Conservation (phyloP, 1,140 invertebrate genomes). For the Agraylea sexmaculata region DNA sequence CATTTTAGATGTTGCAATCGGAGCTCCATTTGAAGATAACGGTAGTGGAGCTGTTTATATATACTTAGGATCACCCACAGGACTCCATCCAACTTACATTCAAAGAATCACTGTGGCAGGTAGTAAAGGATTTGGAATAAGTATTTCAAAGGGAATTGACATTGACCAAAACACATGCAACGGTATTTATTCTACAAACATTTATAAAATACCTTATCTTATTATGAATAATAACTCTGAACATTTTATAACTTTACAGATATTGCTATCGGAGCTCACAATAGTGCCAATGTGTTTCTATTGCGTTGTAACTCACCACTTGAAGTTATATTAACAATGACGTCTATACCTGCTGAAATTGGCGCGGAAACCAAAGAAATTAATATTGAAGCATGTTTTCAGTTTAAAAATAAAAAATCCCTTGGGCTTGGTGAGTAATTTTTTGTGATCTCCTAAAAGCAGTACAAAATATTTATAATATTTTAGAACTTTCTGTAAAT, state of each 20-base stretch:
- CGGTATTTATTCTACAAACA: constrained; percentile 27
- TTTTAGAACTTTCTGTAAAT: constrained; percentile 3
- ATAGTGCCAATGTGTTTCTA: constrained; percentile 42
- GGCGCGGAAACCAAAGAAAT: constrained; percentile 30
- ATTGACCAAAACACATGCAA: constrained; percentile 51
- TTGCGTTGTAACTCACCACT: constrained; percentile 46
- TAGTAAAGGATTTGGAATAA: constrained; percentile 46
- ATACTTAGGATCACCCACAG: constrained; percentile 45
- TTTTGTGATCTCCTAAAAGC: not conserved
- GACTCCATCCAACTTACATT: constrained; percentile 27
- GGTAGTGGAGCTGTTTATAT: constrained; percentile 52
- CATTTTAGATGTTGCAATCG: constrained; percentile 50
- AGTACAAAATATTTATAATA: not conserved
- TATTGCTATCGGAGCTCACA: constrained; percentile 50
- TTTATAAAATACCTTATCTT: not conserved
- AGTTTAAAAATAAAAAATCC: constrained; percentile 5
- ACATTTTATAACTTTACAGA: constrained; percentile 32
- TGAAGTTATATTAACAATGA: constrained; percentile 31
- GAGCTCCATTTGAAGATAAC: constrained; percentile 53
- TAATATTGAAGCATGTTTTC: constrained; percentile 5
- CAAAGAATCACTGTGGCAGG: constrained; percentile 27
- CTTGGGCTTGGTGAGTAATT: constrained; percentile 16
- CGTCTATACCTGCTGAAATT: constrained; percentile 36
- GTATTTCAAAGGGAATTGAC: constrained; percentile 50
- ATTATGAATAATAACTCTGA: too few species aligned